phyloP scores from a whole-genome alignment of 2,113 vertebrate species.

The Poecilia latipinna region DNA sequence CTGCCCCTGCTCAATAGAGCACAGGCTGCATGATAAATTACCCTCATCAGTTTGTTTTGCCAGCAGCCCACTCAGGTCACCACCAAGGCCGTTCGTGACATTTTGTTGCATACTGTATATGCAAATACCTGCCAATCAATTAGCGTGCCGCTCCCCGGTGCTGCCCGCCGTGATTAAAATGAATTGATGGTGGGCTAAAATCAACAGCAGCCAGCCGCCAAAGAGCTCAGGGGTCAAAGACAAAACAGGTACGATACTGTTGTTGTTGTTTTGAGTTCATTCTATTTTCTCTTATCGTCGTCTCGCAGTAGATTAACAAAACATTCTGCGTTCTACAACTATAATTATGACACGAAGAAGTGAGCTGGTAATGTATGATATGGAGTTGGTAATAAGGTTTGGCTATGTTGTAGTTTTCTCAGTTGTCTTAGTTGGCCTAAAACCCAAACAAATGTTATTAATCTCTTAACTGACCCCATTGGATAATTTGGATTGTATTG shows the following conservation, averaged over 20 bases:
- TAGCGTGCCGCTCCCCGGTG: conserved; percentile 54
- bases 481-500: too few relatives aligned
- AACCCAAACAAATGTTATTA: too few relatives aligned
- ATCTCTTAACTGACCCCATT: too few relatives aligned
- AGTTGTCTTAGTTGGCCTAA: too few relatives aligned
- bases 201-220: conserved; percentile 70
- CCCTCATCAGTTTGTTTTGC: conserved; percentile 84
- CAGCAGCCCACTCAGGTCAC: conserved; percentile 79
- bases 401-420: too few relatives aligned
- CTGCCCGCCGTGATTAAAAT: conserved; percentile 81
- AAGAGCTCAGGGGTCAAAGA: conserved; percentile 64
- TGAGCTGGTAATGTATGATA: too few relatives aligned
- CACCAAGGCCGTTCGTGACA: conserved; percentile 78
- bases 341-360: too few relatives aligned
- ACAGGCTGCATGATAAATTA: conserved; percentile 81
- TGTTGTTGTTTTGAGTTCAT: conserved; percentile 1
- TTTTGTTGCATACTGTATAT: conserved; percentile 83
- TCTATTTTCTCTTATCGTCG: conserved; percentile 23
- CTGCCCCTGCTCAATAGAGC: conserved; percentile 58
- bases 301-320: conserved; percentile 33
- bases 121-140: conserved; percentile 86
- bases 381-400: too few relatives aligned
- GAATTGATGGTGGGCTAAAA: conserved; percentile 79
- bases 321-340: neutral
- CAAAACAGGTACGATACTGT: conserved; percentile 8